Conservation (phyloP, 1,140 invertebrate species). For the Danaus plexippus region DNA sequence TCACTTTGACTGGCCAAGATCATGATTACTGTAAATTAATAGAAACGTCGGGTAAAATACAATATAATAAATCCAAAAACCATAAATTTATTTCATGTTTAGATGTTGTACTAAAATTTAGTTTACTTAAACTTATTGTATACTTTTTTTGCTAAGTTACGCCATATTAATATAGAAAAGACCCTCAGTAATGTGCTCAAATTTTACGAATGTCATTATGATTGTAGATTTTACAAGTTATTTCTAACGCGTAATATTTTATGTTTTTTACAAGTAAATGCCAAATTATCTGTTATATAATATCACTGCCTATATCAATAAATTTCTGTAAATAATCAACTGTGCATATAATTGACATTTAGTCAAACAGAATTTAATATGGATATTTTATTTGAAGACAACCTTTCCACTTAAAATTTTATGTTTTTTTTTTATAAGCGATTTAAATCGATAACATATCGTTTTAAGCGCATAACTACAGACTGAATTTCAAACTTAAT, state of each 20-base stretch:
- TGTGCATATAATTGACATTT: constrained; percentile 8
- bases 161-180: constrained; percentile 2
- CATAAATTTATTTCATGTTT: neutral
- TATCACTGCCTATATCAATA: constrained; percentile 12
- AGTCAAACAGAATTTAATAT: constrained; percentile 2
- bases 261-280: constrained; percentile 8
- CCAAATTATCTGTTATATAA: constrained; percentile 11
- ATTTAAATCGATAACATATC: neutral
- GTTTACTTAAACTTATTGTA: neutral
- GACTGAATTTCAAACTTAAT: neutral
- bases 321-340: constrained; percentile 18
- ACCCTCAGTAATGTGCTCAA: neutral
- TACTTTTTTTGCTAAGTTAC: constrained; percentile 5
- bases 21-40: neutral
- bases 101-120: neutral
- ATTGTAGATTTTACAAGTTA: neutral
- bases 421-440: neutral
- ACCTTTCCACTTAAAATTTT: too few species aligned
- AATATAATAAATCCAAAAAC: constrained; percentile 4
- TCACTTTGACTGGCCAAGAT: too few species aligned
- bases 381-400: neutral
- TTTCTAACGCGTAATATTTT: neutral
- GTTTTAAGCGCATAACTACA: neutral
- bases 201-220: constrained; percentile 1
- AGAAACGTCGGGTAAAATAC: constrained; percentile 3